Base-by-base conservation (phyloP, 2,888 invertebrate genomes). In the Melipona bicolor region DNA sequence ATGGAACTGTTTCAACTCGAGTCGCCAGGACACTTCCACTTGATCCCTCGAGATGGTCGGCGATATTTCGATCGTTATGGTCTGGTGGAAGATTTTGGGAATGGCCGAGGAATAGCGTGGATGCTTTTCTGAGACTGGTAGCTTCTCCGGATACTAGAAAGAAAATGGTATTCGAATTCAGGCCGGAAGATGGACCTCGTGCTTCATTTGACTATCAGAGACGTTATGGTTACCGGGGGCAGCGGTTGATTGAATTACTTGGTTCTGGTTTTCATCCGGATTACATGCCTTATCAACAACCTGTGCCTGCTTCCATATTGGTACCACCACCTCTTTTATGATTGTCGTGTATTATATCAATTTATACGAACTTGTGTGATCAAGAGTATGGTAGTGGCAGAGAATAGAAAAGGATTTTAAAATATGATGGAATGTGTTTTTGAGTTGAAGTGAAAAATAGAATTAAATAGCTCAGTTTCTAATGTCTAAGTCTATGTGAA, bases 401-500 rank as follows among this genome's bases (percentile, higher is more conserved):
- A 43, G 43, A 43, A 43, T 9, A 43, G 43, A 43, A 43, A 43
- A 9, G 9, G 43, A 43, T 43, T 43, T 43, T 43, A 43, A 43
- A 9, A 43, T 9, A 9, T 43, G 43, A 43, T 43, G 43, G 11
- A 43, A 43, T 43, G 43, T 43, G 43, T 43, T 43, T 43, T 43
- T 11, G 43, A 43, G 11, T 3, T 27, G 52, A 2, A 49, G 54
- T 19, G n/a, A 52, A 49, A 17, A 32, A 17, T 24, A 9, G 5
- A 19, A 13, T 90, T 92, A 96, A 77, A 96, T 88, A 1, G 96
- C 96, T 92, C 95, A 96, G 1, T 97, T 96, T 89, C 95, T 95
- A 4, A 97, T 95, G 81, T 95, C 36, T 36, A 36, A 36, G 90
- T 97, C 96, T 0, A 97, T 95, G 86, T 95, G 95, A 84, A 97